Evolutionary conservation across 2,113 vertebrate species (phyloP).

Genomic region (Verasper variegatus): DNA sequence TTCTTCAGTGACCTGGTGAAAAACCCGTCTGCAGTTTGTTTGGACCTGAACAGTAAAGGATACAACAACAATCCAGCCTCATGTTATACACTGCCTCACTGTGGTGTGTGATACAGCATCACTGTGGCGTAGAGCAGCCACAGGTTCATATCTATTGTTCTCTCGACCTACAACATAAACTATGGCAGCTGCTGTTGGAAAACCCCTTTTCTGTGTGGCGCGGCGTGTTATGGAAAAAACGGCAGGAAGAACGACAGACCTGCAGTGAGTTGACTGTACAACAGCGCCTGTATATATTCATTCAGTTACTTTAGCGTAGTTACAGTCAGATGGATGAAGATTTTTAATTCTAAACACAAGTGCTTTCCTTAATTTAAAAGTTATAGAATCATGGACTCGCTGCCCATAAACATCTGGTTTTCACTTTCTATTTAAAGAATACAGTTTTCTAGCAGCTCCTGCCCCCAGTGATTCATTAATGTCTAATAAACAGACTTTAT

Average conservation of each 20-base stretch:
- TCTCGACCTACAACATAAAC: conserved; percentile 26
- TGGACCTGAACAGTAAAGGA: neutral
- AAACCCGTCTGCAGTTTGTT: neutral
- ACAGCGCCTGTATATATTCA: neutral
- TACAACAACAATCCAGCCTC: conserved; percentile 31
- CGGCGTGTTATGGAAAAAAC: too few relatives aligned
- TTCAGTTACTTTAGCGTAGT: too few relatives aligned
- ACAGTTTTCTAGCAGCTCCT: too few relatives aligned
- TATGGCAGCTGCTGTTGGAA: conserved; percentile 36
- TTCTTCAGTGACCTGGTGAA: conserved; percentile 9
- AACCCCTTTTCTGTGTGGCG: conserved; percentile 36
- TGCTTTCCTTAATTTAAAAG: too few relatives aligned
- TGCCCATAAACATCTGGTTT: too few relatives aligned
- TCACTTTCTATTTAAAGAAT: too few relatives aligned
- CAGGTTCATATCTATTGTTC: conserved; percentile 46
- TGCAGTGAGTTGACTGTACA: neutral
- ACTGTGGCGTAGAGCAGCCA: too few relatives aligned
- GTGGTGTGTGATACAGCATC: conserved; percentile 13
- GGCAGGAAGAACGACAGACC: neutral
- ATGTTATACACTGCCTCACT: conserved; percentile 5
- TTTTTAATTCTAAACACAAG: too few relatives aligned
- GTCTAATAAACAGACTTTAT: neutral
- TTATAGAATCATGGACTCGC: too few relatives aligned
- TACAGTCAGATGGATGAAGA: too few relatives aligned
- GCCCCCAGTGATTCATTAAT: neutral